A percentile compares a stretch with the other conserved stretches of the same genome.
Evolutionary conservation across 1,140 invertebrate genomes (phyloP).

Genomic region (Helicoverpa zea): DNA sequence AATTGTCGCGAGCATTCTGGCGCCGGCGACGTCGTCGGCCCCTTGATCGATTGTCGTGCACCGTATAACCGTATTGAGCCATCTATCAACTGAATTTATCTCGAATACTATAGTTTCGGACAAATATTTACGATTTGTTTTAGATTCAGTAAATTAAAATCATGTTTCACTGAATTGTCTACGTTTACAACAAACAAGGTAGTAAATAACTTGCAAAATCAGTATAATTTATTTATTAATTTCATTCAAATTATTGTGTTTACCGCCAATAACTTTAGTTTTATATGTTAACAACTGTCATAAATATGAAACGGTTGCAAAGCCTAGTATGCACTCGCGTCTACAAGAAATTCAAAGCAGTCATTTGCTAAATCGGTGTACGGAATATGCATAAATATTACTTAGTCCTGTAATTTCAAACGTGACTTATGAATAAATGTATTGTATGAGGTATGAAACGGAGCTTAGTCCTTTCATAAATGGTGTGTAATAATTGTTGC

Average conservation of each 20-base stretch:
- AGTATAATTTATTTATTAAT: conserved; percentile 21
- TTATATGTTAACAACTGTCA: conserved; percentile 27
- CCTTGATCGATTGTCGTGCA: conserved; percentile 23
- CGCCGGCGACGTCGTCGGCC: conserved; percentile 7
- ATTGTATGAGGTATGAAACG: conserved; percentile 45
- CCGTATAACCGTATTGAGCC: conserved; percentile 19
- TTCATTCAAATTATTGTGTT: conserved; percentile 9
- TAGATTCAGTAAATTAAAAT: not conserved
- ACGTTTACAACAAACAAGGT: no score
- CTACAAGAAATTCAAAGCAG: conserved; percentile 27
- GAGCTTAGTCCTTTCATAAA: conserved; percentile 40
- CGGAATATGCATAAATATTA: conserved; percentile 43
- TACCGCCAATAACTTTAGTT: conserved; percentile 21
- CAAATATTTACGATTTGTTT: not conserved
- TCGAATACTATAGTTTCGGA: conserved; percentile 3
- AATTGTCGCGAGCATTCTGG: conserved; percentile 36
- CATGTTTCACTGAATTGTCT: not conserved
- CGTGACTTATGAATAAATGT: conserved; percentile 50
- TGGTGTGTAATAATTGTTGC: conserved; percentile 54
- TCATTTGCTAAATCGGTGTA: conserved; percentile 42
- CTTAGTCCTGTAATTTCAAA: conserved; percentile 44
- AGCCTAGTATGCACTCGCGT: conserved; percentile 13
- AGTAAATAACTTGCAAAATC: conserved; percentile 11
- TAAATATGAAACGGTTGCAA: conserved; percentile 19
- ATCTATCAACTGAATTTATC: conserved; percentile 28